Evolutionary conservation across 2,113 vertebrate genomes (phyloP).

Genomic region (Hoplias malabaricus): DNA sequence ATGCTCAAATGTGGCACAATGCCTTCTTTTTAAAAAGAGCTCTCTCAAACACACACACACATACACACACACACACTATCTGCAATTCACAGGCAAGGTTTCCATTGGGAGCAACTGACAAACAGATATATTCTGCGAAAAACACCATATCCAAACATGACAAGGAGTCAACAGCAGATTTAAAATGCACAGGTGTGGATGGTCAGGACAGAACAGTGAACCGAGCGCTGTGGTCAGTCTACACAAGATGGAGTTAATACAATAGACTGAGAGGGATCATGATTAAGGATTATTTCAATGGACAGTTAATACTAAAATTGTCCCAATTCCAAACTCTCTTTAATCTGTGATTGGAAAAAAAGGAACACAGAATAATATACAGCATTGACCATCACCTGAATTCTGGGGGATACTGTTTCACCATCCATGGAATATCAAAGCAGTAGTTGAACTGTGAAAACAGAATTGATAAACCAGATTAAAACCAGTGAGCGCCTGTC

Average conservation of each 20-base stretch:
- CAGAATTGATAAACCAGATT: conserved; percentile 18
- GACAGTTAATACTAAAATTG: not conserved
- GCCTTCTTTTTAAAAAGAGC: not conserved
- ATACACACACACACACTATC: not conserved
- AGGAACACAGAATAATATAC: not conserved
- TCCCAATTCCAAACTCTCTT: not conserved
- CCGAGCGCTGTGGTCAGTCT: not conserved
- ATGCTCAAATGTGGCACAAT: no score
- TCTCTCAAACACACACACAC: not conserved
- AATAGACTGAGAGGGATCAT: not conserved
- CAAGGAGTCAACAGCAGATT: not conserved
- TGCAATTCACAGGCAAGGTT: not conserved
- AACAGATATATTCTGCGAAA: not conserved
- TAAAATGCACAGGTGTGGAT: not conserved
- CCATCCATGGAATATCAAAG: conserved; percentile 91
- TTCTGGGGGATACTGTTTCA: conserved; percentile 86
- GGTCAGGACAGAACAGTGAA: not conserved
- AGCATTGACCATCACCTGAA: conserved; percentile 80
- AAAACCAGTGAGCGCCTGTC: not conserved
- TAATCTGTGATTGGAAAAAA: not conserved
- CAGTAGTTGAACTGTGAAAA: conserved; percentile 94
- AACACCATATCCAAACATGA: not conserved
- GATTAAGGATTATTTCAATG: not conserved
- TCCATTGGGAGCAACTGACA: not conserved
- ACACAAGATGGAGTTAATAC: not conserved